Evolutionary conservation across 2,113 vertebrate genomes (phyloP), one percentile per base, ranked within the genome.

Genomic region (Chaetodon trifascialis): DNA sequence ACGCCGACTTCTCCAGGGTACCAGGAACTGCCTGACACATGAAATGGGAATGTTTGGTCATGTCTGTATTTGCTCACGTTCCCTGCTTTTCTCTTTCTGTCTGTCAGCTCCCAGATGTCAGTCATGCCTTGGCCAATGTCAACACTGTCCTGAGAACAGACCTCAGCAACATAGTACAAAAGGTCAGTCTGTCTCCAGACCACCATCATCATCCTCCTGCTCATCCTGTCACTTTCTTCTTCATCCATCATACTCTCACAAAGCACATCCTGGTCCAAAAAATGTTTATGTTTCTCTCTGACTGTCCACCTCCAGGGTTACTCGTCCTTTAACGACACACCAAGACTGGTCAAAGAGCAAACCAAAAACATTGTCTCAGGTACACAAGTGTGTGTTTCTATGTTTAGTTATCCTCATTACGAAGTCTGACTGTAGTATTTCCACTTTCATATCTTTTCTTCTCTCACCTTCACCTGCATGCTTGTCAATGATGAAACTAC

Each of bases 321-420:
- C 88, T 86, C 92, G 17, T 95, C 96, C 56, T 96, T 99, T 89
- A 97, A 98, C 55, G 92, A 96, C 80, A 98, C 97, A 49, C 96
- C 97, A 36, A 92, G 88, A 80, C 86, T 95, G 86, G 95, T 99
- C 30, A 91, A 95, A 79, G 95, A 96, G 59, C 97, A 99, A 91
- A 98, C 97, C 9, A 93, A 49, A 84, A 92, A 92, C 30, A 83
- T 97, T 68, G 75, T 96, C 34, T 63, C 94, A 91, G 97, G 98
- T 99, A 88, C 94, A 84, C 25, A 15, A 4, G 0, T 44, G 25
- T 60, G n/a, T 47, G 56, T 42, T 2, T 60, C 2, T 64, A 9
- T 54, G 34, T 65, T 56, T 70, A 40, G 23, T 66, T n/a, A 7
- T 34, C 19, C 55, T 42, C 21, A 67, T 60, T 23, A 9, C 46